Evolutionary conservation across 1,140 invertebrate species (phyloP).

Genomic region (Philotrypesis tridentata): DNA sequence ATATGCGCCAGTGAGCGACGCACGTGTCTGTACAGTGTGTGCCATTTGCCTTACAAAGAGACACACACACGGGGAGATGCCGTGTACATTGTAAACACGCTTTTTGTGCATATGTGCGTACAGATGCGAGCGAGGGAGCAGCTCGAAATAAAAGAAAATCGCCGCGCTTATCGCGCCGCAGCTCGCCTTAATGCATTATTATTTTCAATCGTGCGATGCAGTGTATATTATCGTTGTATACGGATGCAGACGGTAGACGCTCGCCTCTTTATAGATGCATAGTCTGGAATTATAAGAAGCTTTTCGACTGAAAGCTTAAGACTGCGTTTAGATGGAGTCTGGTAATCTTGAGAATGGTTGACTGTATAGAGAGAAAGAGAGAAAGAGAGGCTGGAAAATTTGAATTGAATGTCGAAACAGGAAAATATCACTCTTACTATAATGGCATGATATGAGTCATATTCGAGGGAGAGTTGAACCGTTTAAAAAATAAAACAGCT

Average conservation of each 20-base stretch:
- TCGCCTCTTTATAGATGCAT: background rate
- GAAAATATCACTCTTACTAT: no score
- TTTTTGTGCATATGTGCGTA: background rate
- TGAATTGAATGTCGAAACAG: no score
- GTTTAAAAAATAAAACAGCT: no score
- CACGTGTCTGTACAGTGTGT: background rate
- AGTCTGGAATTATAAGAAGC: no score
- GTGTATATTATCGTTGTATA: background rate
- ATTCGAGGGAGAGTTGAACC: no score
- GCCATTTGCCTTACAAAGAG: background rate
- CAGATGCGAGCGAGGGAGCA: background rate
- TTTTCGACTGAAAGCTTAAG: background rate
- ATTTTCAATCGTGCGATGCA: background rate
- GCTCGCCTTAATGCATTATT: background rate
- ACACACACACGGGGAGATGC: no score
- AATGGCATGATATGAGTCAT: no score
- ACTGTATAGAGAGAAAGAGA: no score
- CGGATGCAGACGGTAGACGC: no score
- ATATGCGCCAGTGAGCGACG: background rate
- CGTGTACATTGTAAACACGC: background rate
- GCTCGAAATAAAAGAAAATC: background rate
- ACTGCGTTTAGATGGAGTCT: background rate
- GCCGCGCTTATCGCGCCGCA: constrained; percentile 24
- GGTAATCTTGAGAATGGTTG: no score
- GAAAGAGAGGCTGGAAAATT: no score